Conservation (phyloP, 2,113 vertebrate species). For the Choloepus hoffmanni region DNA sequence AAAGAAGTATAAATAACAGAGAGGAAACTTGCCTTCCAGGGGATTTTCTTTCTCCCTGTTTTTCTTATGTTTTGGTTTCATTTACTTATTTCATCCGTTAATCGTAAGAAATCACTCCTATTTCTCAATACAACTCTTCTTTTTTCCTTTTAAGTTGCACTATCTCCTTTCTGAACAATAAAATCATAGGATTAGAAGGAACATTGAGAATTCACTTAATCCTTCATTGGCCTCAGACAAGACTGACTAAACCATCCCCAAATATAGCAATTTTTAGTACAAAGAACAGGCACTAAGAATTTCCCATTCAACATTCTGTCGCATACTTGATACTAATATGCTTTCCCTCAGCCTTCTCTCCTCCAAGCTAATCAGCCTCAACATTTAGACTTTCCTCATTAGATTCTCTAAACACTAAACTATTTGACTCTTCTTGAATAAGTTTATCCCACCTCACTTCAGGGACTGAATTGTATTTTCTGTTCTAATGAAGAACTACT, state of each 20-base stretch:
- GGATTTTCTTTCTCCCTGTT: neutral
- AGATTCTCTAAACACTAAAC: slow-evolving; percentile 61
- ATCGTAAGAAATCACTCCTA: slow-evolving; percentile 51
- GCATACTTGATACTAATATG: slow-evolving; percentile 60
- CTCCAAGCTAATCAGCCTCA: slow-evolving; percentile 37
- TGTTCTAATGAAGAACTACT: slow-evolving; percentile 50
- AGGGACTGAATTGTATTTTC: slow-evolving; percentile 35
- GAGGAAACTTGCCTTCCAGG: slow-evolving; percentile 30
- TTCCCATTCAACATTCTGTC: slow-evolving; percentile 72
- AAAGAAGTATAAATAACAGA: slow-evolving; percentile 10
- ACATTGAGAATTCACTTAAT: slow-evolving; percentile 78
- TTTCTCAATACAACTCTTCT: slow-evolving; percentile 42
- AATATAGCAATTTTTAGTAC: slow-evolving; percentile 78
- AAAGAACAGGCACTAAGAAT: slow-evolving; percentile 66
- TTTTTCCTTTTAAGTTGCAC: slow-evolving; percentile 24
- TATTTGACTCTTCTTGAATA: slow-evolving; percentile 57
- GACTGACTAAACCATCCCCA: slow-evolving; percentile 75
- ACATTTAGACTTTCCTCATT: slow-evolving; percentile 58
- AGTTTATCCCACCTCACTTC: slow-evolving; percentile 49
- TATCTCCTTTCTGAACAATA: slow-evolving; percentile 71
- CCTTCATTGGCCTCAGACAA: slow-evolving; percentile 73
- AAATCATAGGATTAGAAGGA: slow-evolving; percentile 71
- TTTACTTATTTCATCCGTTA: neutral
- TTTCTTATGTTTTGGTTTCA: slow-evolving; percentile 19
- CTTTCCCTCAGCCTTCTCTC: slow-evolving; percentile 56